Percentiles rank a stretch among this genome's conserved stretches.
Evolutionary conservation across 92 coral and sea anemone genomes (phyloP).

Genomic region (Porites divaricata): DNA sequence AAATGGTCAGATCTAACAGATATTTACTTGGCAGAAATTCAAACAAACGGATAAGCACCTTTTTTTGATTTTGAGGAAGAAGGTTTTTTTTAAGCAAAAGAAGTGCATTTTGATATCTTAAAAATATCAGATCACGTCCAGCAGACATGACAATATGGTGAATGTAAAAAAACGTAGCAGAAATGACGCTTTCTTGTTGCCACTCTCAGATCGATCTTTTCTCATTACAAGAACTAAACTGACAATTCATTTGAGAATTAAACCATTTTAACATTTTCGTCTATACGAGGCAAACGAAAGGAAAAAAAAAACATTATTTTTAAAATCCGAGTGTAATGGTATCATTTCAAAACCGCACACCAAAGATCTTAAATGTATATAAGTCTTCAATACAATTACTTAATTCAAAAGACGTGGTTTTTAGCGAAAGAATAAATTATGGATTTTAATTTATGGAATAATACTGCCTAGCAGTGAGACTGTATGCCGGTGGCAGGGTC

Average conservation of each 20-base stretch:
- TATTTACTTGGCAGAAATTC: background rate
- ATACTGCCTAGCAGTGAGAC: slow-evolving; percentile 53
- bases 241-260: background rate
- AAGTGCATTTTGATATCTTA: slow-evolving; percentile 20
- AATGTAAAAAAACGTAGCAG: background rate
- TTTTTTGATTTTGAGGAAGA: background rate
- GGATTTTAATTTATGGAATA: slow-evolving; percentile 50
- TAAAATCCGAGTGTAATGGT: slow-evolving; percentile 25
- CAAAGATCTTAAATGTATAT: slow-evolving; percentile 9
- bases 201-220: background rate
- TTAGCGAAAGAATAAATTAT: slow-evolving; percentile 48
- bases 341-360: slow-evolving; percentile 23
- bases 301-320: slow-evolving; percentile 25
- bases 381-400: slow-evolving; percentile 28
- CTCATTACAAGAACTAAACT: slow-evolving; percentile 3
- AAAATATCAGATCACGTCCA: background rate
- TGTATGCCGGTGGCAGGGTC: slow-evolving; percentile 6
- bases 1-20: background rate
- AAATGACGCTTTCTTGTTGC: background rate
- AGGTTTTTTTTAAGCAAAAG: background rate
- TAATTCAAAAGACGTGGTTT: slow-evolving; percentile 52
- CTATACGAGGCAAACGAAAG: background rate
- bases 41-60: background rate
- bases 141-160: background rate
- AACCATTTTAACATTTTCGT: background rate